These are phyloP conservation scores for Rhadina sibilatrix DNA, from an alignment of 2,113 vertebrate species.

Conservation along the genomic window DNA sequence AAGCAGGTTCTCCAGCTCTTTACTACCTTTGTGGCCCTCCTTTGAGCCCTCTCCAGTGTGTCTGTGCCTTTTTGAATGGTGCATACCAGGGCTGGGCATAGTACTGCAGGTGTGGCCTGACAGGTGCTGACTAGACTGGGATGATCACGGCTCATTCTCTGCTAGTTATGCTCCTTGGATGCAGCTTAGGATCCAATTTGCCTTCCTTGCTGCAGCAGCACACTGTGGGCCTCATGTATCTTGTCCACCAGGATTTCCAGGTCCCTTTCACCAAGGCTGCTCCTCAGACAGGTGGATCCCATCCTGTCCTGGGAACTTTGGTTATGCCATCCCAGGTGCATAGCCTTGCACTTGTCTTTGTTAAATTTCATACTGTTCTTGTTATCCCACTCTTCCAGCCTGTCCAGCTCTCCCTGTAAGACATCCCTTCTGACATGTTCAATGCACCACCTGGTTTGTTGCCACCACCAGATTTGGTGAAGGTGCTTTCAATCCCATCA, in stretches of 20 bases:
- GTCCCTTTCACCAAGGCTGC: not conserved
- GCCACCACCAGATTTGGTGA: not conserved
- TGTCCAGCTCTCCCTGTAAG: not conserved
- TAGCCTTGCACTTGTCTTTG: not conserved
- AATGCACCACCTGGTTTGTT: not conserved
- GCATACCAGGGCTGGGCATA: not conserved
- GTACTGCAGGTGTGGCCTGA: not conserved
- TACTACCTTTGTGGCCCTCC: not conserved
- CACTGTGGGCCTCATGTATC: not conserved
- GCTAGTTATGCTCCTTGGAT: not conserved
- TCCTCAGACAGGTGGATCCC: not conserved
- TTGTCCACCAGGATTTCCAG: not conserved
- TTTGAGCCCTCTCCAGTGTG: not conserved
- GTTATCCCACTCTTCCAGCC: not conserved
- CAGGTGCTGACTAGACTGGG: not conserved
- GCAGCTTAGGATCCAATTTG: not conserved
- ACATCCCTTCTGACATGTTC: not conserved
- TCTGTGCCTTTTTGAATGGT: not conserved
- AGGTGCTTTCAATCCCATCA: not conserved
- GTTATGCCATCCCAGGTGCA: not conserved
- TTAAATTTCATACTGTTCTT: not conserved
- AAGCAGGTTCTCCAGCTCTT: not conserved
- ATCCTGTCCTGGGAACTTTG: not conserved
- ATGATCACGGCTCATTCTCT: accelerated
- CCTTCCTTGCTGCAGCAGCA: not conserved